phyloP scores from a whole-genome alignment of 2,888 invertebrate species.

The Hirtodrosophila histrioides region DNA sequence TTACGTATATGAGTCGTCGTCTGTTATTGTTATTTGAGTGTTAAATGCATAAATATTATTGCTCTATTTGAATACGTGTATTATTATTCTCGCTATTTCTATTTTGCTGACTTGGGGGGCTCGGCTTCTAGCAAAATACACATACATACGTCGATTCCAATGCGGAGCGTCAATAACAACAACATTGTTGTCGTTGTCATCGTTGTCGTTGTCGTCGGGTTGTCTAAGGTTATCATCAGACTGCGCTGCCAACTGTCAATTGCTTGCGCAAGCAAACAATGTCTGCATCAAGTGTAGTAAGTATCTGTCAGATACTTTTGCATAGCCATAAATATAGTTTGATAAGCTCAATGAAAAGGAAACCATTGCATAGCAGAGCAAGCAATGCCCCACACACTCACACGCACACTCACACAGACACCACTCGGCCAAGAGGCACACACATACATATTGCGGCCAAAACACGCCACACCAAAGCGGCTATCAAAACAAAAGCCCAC shows the following conservation, averaged over 20 bases:
- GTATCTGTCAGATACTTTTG: conserved; percentile 46
- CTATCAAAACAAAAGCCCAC: conserved; percentile 69
- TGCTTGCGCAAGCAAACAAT: conserved; percentile 33
- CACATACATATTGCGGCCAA: conserved; percentile 6
- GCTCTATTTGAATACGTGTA: conserved; percentile 29
- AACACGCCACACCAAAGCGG: conserved; percentile 63
- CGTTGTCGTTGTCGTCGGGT: conserved; percentile 36
- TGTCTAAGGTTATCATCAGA: conserved; percentile 68
- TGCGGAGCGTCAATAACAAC: conserved; percentile 34
- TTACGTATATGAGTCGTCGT: conserved; percentile 1
- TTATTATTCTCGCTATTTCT: conserved; percentile 24
- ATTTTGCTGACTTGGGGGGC: conserved; percentile 58
- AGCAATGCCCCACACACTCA: conserved; percentile 12
- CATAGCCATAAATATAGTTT: conserved; percentile 12
- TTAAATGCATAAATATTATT: conserved; percentile 45
- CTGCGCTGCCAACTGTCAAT: conserved; percentile 22
- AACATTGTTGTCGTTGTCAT: conserved; percentile 23
- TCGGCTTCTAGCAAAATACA: conserved; percentile 54
- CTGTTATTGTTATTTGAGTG: conserved; percentile 9
- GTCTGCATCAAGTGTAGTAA: conserved; percentile 23
- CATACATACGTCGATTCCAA: conserved; percentile 11
- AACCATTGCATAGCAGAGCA: conserved; percentile 20
- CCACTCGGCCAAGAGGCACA: conserved; percentile 9
- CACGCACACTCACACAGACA: conserved; percentile 1
- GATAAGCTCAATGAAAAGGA: conserved; percentile 27